Evolutionary conservation across 2,113 vertebrate genomes (phyloP).

Genomic region (Sorex fumeus): DNA sequence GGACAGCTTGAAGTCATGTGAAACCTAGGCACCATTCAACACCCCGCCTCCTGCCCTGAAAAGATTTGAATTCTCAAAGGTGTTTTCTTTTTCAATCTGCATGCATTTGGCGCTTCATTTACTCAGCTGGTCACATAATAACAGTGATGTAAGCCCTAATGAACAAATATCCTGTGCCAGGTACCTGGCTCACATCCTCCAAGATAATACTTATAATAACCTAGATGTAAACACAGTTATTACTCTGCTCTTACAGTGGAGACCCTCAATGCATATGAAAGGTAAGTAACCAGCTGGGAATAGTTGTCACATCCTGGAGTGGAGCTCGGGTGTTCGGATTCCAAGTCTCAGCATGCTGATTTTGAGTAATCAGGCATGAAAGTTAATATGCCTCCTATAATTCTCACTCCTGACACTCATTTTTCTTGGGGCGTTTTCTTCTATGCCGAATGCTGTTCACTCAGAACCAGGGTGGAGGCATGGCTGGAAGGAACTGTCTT

Average conservation of each 20-base stretch:
- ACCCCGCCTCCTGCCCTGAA: not conserved
- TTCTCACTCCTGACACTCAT: not conserved
- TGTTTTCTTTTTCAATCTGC: not conserved
- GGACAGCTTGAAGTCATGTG: not conserved
- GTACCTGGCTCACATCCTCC: not conserved
- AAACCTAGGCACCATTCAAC: not conserved
- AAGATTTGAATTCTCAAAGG: not conserved
- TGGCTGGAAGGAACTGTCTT: conserved; percentile 71
- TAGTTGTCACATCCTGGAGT: not conserved
- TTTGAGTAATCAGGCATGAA: conserved; percentile 12
- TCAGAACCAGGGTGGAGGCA: conserved; percentile 61
- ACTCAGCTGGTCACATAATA: not conserved
- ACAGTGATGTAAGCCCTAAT: not conserved
- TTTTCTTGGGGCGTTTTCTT: conserved; percentile 76
- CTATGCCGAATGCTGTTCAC: conserved; percentile 72
- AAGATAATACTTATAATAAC: not conserved
- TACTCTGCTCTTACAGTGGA: not conserved
- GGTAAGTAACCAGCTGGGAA: not conserved
- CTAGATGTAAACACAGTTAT: not conserved
- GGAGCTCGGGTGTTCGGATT: not conserved
- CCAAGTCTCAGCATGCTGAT: not conserved
- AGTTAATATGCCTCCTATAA: not conserved
- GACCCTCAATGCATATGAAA: not conserved
- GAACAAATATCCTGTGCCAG: not conserved
- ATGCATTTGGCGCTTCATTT: not conserved